Conservation (phyloP, 2,113 vertebrate genomes). For the Muntiacus muntjak region DNA sequence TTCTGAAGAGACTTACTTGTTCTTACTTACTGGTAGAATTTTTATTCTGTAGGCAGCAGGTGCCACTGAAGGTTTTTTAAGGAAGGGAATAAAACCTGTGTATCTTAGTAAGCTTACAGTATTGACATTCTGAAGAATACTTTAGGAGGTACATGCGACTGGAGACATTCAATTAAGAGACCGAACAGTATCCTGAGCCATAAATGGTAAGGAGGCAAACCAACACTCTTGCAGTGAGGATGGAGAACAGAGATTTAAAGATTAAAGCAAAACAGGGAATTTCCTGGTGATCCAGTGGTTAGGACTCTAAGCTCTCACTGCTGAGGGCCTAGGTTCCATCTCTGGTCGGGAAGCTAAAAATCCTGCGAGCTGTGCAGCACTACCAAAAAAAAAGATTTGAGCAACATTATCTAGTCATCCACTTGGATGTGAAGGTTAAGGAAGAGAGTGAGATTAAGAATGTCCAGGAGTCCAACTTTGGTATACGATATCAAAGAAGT, state of each 20-base stretch:
- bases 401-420: background rate
- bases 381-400: background rate
- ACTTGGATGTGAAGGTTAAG: background rate
- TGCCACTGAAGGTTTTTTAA: background rate
- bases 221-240: background rate
- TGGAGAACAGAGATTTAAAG: background rate
- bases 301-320: background rate
- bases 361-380: background rate
- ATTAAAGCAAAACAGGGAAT: background rate
- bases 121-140: background rate
- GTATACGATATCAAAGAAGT: background rate
- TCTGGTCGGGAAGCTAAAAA: background rate
- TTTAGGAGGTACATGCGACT: background rate
- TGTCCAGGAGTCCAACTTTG: background rate
- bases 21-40: background rate
- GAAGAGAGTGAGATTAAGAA: background rate
- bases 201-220: background rate
- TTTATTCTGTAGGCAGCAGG: background rate
- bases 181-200: background rate
- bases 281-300: background rate
- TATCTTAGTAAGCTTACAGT: background rate
- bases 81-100: background rate
- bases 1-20: background rate
- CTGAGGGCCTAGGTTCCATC: background rate
- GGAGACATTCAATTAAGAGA: background rate